A percentile compares a stretch with the other conserved stretches of the same genome.
Conservation (phyloP, 37 sponge, comb jelly and placozoan genomes). For the Chondrosia reniformis region DNA sequence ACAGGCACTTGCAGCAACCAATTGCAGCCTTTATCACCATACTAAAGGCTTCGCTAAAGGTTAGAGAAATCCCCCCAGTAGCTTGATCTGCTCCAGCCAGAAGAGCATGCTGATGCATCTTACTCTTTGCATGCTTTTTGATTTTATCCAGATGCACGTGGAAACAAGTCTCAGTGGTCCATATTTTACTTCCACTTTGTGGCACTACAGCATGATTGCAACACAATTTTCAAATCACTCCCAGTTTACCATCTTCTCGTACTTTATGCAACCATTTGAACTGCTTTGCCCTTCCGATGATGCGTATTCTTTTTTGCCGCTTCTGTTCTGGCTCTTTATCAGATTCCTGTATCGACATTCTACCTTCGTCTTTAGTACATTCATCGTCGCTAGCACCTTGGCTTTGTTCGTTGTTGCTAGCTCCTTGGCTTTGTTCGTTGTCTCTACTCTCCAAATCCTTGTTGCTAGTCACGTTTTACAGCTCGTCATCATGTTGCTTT, state of each 20-base stretch:
- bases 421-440: not conserved
- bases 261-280: not conserved
- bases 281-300: not conserved
- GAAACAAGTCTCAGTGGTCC: not conserved
- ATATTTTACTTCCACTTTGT: not conserved
- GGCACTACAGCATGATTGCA: not conserved
- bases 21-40: conserved; percentile 26
- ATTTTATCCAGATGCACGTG: not conserved
- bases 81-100: not conserved
- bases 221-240: not conserved
- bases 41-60: conserved; percentile 15
- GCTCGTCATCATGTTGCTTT: conserved; percentile 1
- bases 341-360: not conserved
- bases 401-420: no score
- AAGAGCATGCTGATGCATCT: not conserved
- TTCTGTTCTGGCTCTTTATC: conserved; percentile 6
- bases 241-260: not conserved
- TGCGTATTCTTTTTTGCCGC: conserved; percentile 8
- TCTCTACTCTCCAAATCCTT: conserved; percentile 7
- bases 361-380: conserved; percentile 11
- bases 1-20: conserved; percentile 42
- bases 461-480: not conserved
- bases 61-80: conserved; percentile 20
- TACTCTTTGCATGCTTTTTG: not conserved
- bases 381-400: no score